Evolutionary conservation across 1,140 invertebrate species (phyloP).

Genomic region (Zophobas morio): DNA sequence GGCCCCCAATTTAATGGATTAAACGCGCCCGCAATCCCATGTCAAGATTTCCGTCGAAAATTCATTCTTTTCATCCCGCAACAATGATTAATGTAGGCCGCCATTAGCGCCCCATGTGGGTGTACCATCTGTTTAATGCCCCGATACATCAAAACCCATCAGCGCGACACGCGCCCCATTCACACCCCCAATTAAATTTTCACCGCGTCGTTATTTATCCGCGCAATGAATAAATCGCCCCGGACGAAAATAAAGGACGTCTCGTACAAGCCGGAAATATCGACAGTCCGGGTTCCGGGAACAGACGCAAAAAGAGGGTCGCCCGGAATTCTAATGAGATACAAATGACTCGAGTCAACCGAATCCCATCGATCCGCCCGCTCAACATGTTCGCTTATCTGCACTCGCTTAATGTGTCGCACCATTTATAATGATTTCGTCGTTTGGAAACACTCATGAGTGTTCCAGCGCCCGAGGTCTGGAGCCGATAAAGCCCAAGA

Average conservation of each 20-base stretch:
- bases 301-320: constrained; percentile 21
- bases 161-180: background rate
- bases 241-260: constrained; percentile 9
- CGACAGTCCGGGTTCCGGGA: constrained; percentile 23
- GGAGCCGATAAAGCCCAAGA: no score
- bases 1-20: no score
- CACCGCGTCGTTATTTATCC: background rate
- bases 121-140: constrained; percentile 11
- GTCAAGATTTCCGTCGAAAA: no score
- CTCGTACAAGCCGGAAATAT: constrained; percentile 9
- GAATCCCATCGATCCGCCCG: constrained; percentile 14
- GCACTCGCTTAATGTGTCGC: background rate
- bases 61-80: background rate
- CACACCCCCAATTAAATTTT: constrained; percentile 13
- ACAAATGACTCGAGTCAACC: constrained; percentile 34
- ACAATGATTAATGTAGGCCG: constrained; percentile 7
- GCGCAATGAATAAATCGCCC: background rate
- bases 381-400: constrained; percentile 27
- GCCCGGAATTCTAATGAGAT: constrained; percentile 32
- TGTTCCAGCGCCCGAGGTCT: no score
- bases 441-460: no score
- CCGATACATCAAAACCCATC: constrained; percentile 13
- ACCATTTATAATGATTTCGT: background rate
- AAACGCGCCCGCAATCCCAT: no score
- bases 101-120: constrained; percentile 19